Conservation (phyloP, 2,888 invertebrate genomes). For the Acanthopleura granulata region DNA sequence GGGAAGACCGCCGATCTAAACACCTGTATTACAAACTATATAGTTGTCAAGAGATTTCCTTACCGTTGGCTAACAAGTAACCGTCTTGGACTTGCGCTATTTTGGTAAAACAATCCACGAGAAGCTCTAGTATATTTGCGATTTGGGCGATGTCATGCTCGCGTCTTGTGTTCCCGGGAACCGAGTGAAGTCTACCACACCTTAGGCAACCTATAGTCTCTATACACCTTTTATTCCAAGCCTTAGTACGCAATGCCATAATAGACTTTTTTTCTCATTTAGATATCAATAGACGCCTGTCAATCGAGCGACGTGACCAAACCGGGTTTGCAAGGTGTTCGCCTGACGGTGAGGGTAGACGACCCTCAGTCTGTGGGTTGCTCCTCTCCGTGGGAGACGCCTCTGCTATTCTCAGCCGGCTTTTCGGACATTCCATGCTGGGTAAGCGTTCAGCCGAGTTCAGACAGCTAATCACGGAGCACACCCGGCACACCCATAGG, state of each 20-base stretch:
- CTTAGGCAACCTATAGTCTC: neutral
- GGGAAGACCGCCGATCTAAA: no score
- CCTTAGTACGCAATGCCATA: neutral
- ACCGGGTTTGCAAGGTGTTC: slow-evolving; percentile 3
- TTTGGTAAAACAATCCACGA: no score
- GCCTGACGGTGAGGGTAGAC: neutral
- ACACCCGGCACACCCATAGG: no score
- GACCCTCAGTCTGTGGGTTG: no score
- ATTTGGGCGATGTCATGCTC: neutral
- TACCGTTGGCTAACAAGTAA: neutral
- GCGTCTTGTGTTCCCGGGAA: neutral
- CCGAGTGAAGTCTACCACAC: neutral
- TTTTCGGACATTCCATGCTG: no score
- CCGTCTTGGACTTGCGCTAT: no score
- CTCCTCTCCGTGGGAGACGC: no score
- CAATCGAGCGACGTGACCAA: neutral
- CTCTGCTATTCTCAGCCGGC: no score
- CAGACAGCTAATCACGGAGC: no score
- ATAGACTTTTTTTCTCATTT: neutral
- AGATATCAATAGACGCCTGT: slow-evolving; percentile 2
- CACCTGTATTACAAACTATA: no score
- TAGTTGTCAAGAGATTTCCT: neutral
- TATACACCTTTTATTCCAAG: slow-evolving; percentile 1
- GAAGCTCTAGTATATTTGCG: no score
- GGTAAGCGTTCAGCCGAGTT: no score